Conservation (phyloP, 2,888 invertebrate species). For the Hemithea aestivaria region DNA sequence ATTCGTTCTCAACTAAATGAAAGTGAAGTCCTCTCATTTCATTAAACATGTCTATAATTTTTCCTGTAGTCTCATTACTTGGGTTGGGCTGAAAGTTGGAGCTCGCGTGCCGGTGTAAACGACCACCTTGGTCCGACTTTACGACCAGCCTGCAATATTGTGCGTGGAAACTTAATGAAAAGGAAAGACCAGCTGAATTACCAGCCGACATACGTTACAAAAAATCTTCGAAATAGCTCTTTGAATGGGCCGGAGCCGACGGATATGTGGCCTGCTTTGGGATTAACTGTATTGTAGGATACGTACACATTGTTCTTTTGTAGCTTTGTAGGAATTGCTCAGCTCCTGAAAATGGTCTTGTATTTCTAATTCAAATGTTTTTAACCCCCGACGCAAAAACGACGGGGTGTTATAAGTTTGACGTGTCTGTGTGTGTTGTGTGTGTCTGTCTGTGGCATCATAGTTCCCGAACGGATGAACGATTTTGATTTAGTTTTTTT, state of each 20-base stretch:
- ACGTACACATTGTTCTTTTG: constrained; percentile 4
- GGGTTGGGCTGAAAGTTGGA: constrained; percentile 37
- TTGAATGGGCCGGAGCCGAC: constrained; percentile 17
- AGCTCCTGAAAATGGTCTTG: no score
- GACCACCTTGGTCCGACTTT: constrained; percentile 58
- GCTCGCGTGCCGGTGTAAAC: constrained; percentile 39
- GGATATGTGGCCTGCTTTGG: constrained; percentile 5
- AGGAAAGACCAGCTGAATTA: constrained; percentile 56
- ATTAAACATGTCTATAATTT: constrained; percentile 60
- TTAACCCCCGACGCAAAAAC: no score
- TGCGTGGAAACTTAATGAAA: constrained; percentile 73
- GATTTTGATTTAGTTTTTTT: no score
- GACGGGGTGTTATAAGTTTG: no score
- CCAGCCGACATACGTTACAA: constrained; percentile 35
- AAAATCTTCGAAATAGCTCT: constrained; percentile 34
- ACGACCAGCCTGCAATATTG: constrained; percentile 66
- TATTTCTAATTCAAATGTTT: no score
- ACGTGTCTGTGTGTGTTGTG: no score
- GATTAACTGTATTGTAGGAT: constrained; percentile 7
- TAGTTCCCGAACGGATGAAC: no score
- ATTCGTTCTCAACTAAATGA: constrained; percentile 28
- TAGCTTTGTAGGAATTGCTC: background rate
- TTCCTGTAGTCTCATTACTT: constrained; percentile 61
- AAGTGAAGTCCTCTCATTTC: constrained; percentile 50
- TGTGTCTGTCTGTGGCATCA: no score